Evolutionary conservation across 2,888 invertebrate genomes (phyloP).

Genomic region (Flabesymbios commensalis): DNA sequence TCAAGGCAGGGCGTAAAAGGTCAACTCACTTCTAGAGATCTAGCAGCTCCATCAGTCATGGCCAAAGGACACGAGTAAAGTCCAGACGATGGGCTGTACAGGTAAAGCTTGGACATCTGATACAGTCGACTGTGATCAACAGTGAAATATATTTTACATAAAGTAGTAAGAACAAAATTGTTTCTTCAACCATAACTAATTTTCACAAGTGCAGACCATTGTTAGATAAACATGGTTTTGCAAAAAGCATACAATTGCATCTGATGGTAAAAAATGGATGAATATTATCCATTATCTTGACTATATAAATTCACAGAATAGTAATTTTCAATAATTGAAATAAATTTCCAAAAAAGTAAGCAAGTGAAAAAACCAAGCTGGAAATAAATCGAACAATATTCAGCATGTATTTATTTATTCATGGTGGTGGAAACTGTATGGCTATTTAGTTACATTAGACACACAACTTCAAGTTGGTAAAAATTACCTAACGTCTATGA

Average conservation of each 20-base stretch:
- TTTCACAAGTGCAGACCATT: not conserved
- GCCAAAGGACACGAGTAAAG: conserved; percentile 67
- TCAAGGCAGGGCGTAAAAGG: no score
- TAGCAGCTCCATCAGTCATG: conserved; percentile 69
- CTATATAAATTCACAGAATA: no score
- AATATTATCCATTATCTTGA: no score
- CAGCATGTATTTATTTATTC: no score
- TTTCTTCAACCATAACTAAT: not conserved
- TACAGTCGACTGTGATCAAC: conserved; percentile 59
- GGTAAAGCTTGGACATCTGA: conserved; percentile 64
- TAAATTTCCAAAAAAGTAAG: no score
- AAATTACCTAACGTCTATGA: no score
- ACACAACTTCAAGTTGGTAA: no score
- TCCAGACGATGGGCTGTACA: conserved; percentile 65
- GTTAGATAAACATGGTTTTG: not conserved
- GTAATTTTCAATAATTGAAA: no score
- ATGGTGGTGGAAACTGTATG: no score
- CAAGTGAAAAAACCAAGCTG: no score
- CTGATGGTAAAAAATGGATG: not conserved
- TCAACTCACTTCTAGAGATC: conserved; percentile 64
- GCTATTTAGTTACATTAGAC: no score
- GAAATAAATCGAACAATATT: no score
- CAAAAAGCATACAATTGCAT: not conserved
- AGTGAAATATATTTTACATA: not conserved
- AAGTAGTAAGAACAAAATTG: not conserved